Conservation (phyloP, 2,888 invertebrate species). For the Erebia palarica region DNA sequence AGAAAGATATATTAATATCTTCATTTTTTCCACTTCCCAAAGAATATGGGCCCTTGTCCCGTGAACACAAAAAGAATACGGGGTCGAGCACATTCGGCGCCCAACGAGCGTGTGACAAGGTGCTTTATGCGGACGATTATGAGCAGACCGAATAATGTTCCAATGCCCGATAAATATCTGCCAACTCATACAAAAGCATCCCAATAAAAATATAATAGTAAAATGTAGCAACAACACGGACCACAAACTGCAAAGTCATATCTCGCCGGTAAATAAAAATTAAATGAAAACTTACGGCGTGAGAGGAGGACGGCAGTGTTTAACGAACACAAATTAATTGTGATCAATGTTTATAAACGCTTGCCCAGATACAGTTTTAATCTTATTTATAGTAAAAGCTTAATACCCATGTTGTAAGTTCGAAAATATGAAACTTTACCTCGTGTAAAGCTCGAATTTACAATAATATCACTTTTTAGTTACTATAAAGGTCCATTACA, state of each 20-base stretch:
- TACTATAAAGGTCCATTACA: too few relatives aligned
- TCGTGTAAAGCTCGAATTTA: too few relatives aligned
- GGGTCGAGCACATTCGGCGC: slow-evolving; percentile 76
- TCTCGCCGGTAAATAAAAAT: slow-evolving; percentile 70
- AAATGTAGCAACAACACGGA: slow-evolving; percentile 77
- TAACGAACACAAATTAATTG: slow-evolving; percentile 64
- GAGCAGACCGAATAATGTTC: slow-evolving; percentile 80
- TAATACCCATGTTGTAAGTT: too few relatives aligned
- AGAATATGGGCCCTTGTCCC: slow-evolving; percentile 74
- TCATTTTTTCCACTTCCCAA: slow-evolving; percentile 81
- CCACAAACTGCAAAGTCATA: slow-evolving; percentile 79
- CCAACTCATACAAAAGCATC: slow-evolving; percentile 82
- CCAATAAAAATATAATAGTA: slow-evolving; percentile 82
- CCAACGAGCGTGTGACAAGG: slow-evolving; percentile 82
- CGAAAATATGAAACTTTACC: too few relatives aligned
- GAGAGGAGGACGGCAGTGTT: slow-evolving; percentile 52
- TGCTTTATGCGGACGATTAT: slow-evolving; percentile 82
- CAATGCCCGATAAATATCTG: slow-evolving; percentile 82
- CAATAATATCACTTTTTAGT: too few relatives aligned
- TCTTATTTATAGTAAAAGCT: neutral
- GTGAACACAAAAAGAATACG: slow-evolving; percentile 75
- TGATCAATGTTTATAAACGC: slow-evolving; percentile 41
- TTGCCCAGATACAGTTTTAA: neutral
- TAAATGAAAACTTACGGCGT: slow-evolving; percentile 61
- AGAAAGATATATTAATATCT: slow-evolving; percentile 83